Evolutionary conservation across 1,140 invertebrate species (phyloP).

Genomic region (Apis laboriosa): DNA sequence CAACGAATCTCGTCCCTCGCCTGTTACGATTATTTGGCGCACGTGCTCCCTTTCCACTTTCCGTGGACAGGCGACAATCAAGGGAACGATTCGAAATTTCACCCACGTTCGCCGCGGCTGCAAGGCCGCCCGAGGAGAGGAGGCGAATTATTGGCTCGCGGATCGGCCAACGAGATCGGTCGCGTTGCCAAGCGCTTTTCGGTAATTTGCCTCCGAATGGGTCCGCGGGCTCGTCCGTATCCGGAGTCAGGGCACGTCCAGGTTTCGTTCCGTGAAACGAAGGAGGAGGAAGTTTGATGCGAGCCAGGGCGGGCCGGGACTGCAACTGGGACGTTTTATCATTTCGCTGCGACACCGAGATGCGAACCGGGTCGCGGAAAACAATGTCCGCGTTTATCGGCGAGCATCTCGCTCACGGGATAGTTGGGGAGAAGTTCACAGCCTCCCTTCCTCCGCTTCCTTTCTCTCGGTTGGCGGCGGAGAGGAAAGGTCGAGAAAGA

Average conservation of each 20-base stretch:
- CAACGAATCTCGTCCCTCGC: too few species aligned
- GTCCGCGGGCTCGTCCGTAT: slow-evolving; percentile 35
- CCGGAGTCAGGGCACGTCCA: not conserved
- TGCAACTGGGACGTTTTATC: slow-evolving; percentile 57
- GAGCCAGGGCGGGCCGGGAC: not conserved
- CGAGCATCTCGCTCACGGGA: slow-evolving; percentile 25
- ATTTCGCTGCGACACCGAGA: slow-evolving; percentile 45
- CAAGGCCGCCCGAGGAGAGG: not conserved
- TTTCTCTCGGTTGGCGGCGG: too few species aligned
- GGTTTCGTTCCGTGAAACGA: not conserved
- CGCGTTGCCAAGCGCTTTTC: slow-evolving; percentile 20
- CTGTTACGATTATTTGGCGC: not conserved
- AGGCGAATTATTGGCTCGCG: not conserved
- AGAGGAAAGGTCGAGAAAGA: not conserved
- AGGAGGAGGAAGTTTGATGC: not conserved
- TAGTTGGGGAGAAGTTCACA: slow-evolving; percentile 38
- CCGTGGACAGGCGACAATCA: not conserved
- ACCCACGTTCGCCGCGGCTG: not conserved
- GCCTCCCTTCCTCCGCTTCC: not conserved
- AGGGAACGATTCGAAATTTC: slow-evolving; percentile 9
- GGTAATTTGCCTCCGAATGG: slow-evolving; percentile 40
- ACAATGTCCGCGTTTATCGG: slow-evolving; percentile 62
- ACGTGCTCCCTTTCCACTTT: too few species aligned
- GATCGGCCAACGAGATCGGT: not conserved
- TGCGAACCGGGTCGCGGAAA: slow-evolving; percentile 54